phyloP scores from a whole-genome alignment of 1,140 invertebrate species.

The Nomia melanderi region DNA sequence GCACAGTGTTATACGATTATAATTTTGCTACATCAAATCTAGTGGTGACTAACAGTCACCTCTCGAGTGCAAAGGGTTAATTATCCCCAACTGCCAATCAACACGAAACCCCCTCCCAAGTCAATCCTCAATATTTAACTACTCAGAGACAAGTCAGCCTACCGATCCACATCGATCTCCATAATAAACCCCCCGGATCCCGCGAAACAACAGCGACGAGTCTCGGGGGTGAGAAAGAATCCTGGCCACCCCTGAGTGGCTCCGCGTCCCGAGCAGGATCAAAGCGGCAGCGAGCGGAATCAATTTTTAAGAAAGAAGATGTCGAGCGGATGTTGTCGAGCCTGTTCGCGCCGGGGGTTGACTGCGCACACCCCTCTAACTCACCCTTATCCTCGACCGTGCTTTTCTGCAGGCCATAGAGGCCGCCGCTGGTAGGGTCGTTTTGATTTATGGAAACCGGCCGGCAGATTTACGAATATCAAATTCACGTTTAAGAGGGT shows the following conservation, averaged over 20 bases:
- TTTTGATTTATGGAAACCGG: conserved; percentile 80
- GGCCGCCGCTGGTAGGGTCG: conserved; percentile 68
- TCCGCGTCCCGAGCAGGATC: conserved; percentile 40
- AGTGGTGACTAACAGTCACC: too few species aligned
- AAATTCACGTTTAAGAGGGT: conserved; percentile 78
- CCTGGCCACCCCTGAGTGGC: conserved; percentile 1
- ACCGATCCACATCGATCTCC: background rate
- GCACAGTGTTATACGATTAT: too few species aligned
- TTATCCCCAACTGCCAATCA: too few species aligned
- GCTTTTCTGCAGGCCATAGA: conserved; percentile 39
- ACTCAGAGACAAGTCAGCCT: background rate
- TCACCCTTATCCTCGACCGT: background rate
- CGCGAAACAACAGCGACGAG: background rate
- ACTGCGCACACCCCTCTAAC: background rate
- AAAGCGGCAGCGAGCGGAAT: conserved; percentile 58
- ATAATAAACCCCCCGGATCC: conserved; percentile 2
- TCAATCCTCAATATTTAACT: background rate
- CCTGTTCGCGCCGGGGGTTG: conserved; percentile 7
- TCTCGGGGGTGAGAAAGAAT: conserved; percentile 23
- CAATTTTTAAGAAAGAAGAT: conserved; percentile 67
- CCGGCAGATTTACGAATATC: conserved; percentile 80
- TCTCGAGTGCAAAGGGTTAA: too few species aligned
- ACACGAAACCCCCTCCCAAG: too few species aligned
- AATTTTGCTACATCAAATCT: too few species aligned
- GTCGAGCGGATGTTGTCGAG: conserved; percentile 64